phyloP scores from a whole-genome alignment of 35 echinoderm and acorn worm genomes.

The Ophiothrix spiculata region DNA sequence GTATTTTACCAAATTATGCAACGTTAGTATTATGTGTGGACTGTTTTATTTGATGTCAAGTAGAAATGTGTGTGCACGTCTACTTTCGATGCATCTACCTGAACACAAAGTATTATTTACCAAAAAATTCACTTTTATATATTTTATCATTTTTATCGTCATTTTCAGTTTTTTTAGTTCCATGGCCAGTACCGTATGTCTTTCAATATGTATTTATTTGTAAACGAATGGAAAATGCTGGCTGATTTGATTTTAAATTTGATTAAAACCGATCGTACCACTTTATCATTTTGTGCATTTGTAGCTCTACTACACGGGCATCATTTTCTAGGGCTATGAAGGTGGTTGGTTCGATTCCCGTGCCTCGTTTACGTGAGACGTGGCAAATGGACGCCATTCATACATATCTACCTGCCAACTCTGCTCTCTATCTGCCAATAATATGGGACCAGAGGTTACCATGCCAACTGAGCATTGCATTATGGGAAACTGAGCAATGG shows the following conservation, averaged over 20 bases:
- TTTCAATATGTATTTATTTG: background rate
- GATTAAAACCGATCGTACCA: background rate
- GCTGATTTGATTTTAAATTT: background rate
- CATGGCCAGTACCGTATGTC: background rate
- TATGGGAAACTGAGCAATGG: background rate
- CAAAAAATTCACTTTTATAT: too few relatives aligned
- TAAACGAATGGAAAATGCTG: background rate
- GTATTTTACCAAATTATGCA: too few relatives aligned
- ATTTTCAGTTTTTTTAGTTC: background rate
- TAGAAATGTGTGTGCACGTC: too few relatives aligned
- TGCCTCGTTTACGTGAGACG: background rate
- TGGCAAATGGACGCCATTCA: background rate
- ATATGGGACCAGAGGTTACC: background rate
- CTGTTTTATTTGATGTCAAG: too few relatives aligned
- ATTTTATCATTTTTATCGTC: background rate
- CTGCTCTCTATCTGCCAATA: background rate
- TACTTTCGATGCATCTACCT: too few relatives aligned
- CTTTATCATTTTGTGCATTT: background rate
- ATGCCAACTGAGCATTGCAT: background rate
- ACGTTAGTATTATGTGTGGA: too few relatives aligned
- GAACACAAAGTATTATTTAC: too few relatives aligned
- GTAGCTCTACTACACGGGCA: background rate
- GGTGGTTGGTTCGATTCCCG: background rate
- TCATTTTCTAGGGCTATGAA: background rate
- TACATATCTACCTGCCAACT: background rate